A percentile compares a stretch with the other conserved stretches of the same genome.
Evolutionary conservation across 1,140 invertebrate species (phyloP).

Genomic region (Drosophila ficusphila): DNA sequence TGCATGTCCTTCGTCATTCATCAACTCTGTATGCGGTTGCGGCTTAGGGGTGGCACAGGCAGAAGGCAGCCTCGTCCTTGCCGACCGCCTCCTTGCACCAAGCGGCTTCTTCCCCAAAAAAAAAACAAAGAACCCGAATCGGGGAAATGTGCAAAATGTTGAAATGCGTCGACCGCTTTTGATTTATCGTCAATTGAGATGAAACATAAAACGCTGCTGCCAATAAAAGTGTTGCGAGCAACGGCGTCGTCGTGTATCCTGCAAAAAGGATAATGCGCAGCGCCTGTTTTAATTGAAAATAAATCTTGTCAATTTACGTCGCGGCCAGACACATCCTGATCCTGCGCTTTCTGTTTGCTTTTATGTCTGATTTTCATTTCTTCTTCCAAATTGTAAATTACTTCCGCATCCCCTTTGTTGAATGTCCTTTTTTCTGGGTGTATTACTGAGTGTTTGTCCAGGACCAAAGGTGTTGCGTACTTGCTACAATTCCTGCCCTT

Average conservation of each 20-base stretch:
- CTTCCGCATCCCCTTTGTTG: conserved; percentile 75
- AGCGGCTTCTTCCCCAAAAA: conserved; percentile 35
- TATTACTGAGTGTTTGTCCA: conserved; percentile 17
- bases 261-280: conserved; percentile 66
- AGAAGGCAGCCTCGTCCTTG: conserved; percentile 13
- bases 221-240: conserved; percentile 64
- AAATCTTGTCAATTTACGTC: conserved; percentile 80
- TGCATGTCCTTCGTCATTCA: conserved; percentile 78
- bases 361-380: conserved; percentile 51
- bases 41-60: conserved; percentile 69
- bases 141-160: conserved; percentile 53
- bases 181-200: conserved; percentile 74
- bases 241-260: conserved; percentile 2
- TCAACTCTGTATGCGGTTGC: conserved; percentile 65
- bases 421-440: conserved; percentile 48
- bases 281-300: conserved; percentile 79
- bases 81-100: conserved; percentile 9
- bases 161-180: conserved; percentile 64
- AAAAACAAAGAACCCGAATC: conserved; percentile 23
- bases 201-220: conserved; percentile 71
- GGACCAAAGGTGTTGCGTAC: conserved; percentile 63
- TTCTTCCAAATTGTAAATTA: conserved; percentile 77
- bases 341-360: conserved; percentile 55
- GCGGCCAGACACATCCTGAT: conserved; percentile 65
- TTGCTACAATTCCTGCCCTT: conserved; percentile 24